phyloP scores from a whole-genome alignment of 2,797 vertebrate genomes.

The Cryptoblepharus egeriae region DNA sequence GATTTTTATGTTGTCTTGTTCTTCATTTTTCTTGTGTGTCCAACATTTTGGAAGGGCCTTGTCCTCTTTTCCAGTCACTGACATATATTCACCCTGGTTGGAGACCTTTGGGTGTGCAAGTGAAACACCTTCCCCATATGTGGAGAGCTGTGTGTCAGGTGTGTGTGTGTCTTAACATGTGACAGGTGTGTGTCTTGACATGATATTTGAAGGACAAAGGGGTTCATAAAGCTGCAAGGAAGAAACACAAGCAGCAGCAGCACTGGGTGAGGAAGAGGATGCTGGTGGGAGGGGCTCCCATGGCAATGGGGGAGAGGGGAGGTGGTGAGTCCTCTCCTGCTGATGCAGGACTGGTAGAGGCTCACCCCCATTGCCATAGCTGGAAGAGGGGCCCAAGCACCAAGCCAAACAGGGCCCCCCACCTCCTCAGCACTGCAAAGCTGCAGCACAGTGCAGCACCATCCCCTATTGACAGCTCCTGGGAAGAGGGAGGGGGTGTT shows the following conservation, averaged over 20 bases:
- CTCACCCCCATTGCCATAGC: neutral
- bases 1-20: too few species aligned
- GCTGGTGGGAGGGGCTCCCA: conserved; percentile 35
- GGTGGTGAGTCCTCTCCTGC: neutral
- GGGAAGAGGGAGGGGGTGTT: conserved; percentile 6
- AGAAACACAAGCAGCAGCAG: neutral
- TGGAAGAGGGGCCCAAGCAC: neutral
- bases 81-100: too few species aligned
- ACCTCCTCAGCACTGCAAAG: conserved; percentile 21
- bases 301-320: conserved; percentile 22
- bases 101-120: too few species aligned
- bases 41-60: too few species aligned
- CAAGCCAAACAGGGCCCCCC: neutral
- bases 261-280: neutral
- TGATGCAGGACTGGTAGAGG: neutral
- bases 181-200: too few species aligned
- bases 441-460: conserved; percentile 47
- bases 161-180: too few species aligned
- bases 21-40: too few species aligned
- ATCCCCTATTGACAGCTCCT: conserved; percentile 56
- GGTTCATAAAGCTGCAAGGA: too few species aligned
- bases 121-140: too few species aligned
- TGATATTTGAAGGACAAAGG: too few species aligned
- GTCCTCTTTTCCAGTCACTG: too few species aligned
- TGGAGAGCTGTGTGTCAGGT: too few species aligned